Conservation (phyloP, 1,140 invertebrate species). For the Drosophila oshimai region DNA sequence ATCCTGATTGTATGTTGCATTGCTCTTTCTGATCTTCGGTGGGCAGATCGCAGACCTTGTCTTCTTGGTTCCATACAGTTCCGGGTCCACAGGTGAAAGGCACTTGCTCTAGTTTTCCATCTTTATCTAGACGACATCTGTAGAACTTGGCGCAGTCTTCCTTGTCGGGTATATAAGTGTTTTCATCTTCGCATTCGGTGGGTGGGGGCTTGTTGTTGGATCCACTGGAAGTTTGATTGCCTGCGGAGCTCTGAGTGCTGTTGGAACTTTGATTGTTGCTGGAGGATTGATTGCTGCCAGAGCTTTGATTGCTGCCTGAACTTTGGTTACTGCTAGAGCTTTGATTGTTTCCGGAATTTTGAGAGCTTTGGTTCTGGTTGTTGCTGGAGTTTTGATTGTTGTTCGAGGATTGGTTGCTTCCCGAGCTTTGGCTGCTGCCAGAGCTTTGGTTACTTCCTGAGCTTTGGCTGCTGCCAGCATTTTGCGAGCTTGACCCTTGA, state of each 20-base stretch:
- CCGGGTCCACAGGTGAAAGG: conserved; percentile 86
- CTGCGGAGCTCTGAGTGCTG: conserved; percentile 32
- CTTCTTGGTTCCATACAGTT: conserved; percentile 84
- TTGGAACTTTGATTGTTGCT: conserved; percentile 49
- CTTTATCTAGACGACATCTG: conserved; percentile 85
- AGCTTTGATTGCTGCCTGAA: conserved; percentile 34
- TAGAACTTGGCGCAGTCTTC: conserved; percentile 86
- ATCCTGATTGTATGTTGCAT: conserved; percentile 84
- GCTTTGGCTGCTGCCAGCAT: conserved; percentile 8
- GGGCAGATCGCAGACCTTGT: conserved; percentile 83
- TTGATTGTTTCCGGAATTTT: conserved; percentile 15
- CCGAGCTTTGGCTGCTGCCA: conserved; percentile 23
- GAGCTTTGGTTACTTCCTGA: conserved; percentile 15
- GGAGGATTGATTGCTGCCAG: conserved; percentile 27
- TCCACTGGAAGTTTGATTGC: conserved; percentile 26
- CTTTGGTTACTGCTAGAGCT: conserved; percentile 11
- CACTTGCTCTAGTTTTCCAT: conserved; percentile 84
- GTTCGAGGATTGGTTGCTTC: conserved; percentile 26
- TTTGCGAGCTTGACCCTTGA: conserved; percentile 32
- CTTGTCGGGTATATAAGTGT: conserved; percentile 75
- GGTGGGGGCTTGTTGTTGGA: conserved; percentile 51
- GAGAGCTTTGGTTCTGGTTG: conserved; percentile 26
- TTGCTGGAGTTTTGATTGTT: conserved; percentile 27
- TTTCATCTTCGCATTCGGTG: conserved; percentile 84
- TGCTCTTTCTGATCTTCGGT: conserved; percentile 84